Evolutionary conservation across 1,140 invertebrate genomes (phyloP).

Genomic region (Apis florea): DNA sequence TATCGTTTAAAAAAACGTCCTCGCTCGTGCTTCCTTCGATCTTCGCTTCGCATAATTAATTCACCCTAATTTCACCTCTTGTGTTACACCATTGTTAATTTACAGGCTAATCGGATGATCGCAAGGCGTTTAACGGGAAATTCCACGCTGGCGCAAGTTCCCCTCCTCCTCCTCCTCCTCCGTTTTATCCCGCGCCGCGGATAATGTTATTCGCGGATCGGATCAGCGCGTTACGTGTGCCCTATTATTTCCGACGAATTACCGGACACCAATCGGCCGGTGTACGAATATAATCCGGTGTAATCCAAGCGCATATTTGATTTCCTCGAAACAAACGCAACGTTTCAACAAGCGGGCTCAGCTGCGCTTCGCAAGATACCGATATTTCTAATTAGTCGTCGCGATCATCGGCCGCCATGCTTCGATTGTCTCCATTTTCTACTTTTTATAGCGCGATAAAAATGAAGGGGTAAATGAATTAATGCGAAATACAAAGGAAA

Average conservation of each 20-base stretch:
- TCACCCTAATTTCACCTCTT: background rate
- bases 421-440: background rate
- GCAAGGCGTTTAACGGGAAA: slow-evolving; percentile 23
- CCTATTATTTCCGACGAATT: slow-evolving; percentile 42
- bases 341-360: slow-evolving; percentile 18
- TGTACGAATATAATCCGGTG: slow-evolving; percentile 50
- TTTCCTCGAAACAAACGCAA: slow-evolving; percentile 29
- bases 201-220: slow-evolving; percentile 18
- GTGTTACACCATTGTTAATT: slow-evolving; percentile 26
- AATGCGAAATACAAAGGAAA: no score
- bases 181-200: slow-evolving; percentile 14
- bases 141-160: background rate
- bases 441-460: no score
- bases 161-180: background rate
- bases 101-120: slow-evolving; percentile 29
- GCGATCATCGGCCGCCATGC: background rate
- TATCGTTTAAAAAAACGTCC: no score
- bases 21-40: background rate
- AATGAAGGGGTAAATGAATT: background rate
- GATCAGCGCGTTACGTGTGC: background rate
- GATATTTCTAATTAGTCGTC: slow-evolving; percentile 35
- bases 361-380: slow-evolving; percentile 33
- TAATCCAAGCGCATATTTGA: slow-evolving; percentile 45
- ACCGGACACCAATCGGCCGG: slow-evolving; percentile 15
- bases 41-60: slow-evolving; percentile 3